Evolutionary conservation across 2,888 invertebrate species (phyloP).

Genomic region (Diloba caeruleocephala): DNA sequence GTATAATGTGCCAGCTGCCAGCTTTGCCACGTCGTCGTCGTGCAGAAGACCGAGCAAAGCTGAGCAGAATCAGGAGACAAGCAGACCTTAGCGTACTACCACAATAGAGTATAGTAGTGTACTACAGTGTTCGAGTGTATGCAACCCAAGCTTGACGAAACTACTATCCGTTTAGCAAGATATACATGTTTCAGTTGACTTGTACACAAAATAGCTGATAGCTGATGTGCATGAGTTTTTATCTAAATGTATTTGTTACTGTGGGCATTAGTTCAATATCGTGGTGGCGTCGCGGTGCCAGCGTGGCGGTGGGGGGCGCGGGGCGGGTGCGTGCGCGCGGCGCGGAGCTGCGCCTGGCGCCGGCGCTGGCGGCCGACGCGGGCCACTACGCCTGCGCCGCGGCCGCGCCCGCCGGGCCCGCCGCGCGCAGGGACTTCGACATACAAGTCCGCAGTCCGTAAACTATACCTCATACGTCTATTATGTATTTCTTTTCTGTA

Average conservation of each 20-base stretch:
- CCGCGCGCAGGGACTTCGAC: constrained; percentile 91
- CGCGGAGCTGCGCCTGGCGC: constrained; percentile 71
- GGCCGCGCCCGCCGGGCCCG: constrained; percentile 91
- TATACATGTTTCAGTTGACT: too few species aligned
- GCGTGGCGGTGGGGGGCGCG: constrained; percentile 74
- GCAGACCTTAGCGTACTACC: too few species aligned
- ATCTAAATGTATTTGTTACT: neutral
- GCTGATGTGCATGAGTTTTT: neutral
- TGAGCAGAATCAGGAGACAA: too few species aligned
- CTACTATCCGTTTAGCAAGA: too few species aligned
- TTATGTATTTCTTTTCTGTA: too few species aligned
- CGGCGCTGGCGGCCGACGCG: constrained; percentile 89
- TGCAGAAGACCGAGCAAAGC: too few species aligned
- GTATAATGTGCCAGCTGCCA: neutral
- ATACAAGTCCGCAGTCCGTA: constrained; percentile 92
- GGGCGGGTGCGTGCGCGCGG: constrained; percentile 81
- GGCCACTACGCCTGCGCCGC: constrained; percentile 94
- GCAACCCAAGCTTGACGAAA: too few species aligned
- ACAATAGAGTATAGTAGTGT: too few species aligned
- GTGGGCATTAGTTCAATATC: constrained; percentile 78
- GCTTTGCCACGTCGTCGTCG: too few species aligned
- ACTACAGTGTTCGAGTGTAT: too few species aligned
- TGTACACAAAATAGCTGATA: too few species aligned
- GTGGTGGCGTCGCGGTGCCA: constrained; percentile 86
- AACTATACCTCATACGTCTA: neutral